phyloP scores from a whole-genome alignment of 1,140 invertebrate species.

The Heterodera schachtii region DNA sequence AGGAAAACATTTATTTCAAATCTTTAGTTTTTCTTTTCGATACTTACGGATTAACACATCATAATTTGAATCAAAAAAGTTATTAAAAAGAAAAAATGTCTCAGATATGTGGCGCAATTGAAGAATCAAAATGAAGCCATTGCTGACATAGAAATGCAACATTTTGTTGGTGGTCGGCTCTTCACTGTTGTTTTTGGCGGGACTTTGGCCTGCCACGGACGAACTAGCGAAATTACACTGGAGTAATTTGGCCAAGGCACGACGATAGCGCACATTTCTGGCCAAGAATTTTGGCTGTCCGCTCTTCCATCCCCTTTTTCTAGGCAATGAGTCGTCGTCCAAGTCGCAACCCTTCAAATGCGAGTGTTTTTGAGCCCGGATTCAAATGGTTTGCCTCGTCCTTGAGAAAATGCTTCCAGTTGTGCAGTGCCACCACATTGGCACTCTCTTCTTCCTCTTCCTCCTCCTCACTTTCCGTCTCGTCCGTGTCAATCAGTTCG shows the following conservation, averaged over 20 bases:
- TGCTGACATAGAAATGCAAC: conserved; percentile 3
- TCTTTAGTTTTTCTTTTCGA: background rate
- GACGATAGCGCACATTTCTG: conserved; percentile 6
- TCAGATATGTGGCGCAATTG: background rate
- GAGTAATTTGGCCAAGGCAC: background rate
- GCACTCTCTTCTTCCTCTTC: conserved; percentile 32
- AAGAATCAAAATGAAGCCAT: background rate
- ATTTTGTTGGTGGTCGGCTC: background rate
- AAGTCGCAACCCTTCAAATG: background rate
- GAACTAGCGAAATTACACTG: background rate
- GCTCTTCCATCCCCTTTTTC: background rate
- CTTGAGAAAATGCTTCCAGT: conserved; percentile 36
- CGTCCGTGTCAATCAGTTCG: conserved; percentile 42
- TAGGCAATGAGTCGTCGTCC: no score
- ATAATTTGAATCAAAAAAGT: background rate
- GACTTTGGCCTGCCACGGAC: conserved; percentile 1
- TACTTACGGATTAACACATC: conserved; percentile 2
- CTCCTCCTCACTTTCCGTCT: conserved; percentile 23
- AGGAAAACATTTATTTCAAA: no score
- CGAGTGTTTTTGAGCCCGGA: background rate
- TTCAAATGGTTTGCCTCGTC: conserved; percentile 20
- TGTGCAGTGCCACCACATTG: conserved; percentile 20
- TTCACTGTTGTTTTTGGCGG: background rate
- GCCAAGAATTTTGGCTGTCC: background rate
- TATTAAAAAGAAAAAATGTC: background rate